Evolutionary conservation across 2,888 invertebrate genomes (phyloP), one percentile per base, ranked within the genome.

Genomic region (Allygus modestus): DNA sequence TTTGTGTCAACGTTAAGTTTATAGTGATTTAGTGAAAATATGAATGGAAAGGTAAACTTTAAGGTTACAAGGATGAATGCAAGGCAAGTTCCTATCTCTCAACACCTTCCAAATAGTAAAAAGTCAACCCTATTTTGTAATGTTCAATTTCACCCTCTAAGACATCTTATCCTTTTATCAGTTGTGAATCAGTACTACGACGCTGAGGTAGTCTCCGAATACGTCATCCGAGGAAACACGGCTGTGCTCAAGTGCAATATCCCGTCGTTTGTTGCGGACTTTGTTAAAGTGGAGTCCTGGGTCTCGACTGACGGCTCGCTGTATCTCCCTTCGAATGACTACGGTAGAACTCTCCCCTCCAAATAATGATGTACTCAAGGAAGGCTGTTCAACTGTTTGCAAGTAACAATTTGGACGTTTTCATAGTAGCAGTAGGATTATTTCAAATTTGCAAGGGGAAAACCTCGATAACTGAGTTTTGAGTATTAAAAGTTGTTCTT

Each of bases 131-230:
- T 17, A 46, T 46, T 15, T 46, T 54, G 4, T 4, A 51, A 15
- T 51, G 4, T 51, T 15, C 51, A 23, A 15, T 54, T 54, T 54
- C 2, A 1, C 11, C 65, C 31, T 28, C 0, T 31, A n/a, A 28
- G 20, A 28, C 2, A 26, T n/a, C 2, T 65, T 31, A 4, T 31
- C 65, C 65, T 26, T 23, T 58, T 20, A 17, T 4, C 75, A 97
- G 97, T 97, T 90, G 97, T 97, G 85, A 95, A 96, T 89, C 97
- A 97, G 91, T 96, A 95, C 90, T 97, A 96, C 91, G 96, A 97
- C 91, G 95, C 96, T 61, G 97, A 97, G 91, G 97, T 97, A 88
- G 96, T 97, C 87, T 96, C 97, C 86, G 97, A 97, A 90, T 97
- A 97, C 91, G 97, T 97, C 65, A 97, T 97, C 88, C 93, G 95